Base-by-base conservation (phyloP, 2,113 vertebrate genomes). In the Albula goreensis region DNA sequence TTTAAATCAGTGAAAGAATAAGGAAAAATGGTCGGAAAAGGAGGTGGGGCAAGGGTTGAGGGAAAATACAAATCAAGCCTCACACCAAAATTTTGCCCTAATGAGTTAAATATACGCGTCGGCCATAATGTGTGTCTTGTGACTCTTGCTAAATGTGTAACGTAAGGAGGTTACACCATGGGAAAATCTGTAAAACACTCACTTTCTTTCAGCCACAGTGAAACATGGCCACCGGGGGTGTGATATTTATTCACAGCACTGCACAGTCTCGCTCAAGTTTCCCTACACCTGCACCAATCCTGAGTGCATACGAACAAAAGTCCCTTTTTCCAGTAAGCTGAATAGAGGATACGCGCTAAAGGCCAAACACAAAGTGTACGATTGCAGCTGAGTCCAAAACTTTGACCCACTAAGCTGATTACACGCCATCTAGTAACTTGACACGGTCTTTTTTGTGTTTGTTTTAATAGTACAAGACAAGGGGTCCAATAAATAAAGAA, bases 391-490 rank as follows among this genome's bases (percentile, higher is more conserved):
- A 74, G 70, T 22, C 70, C 70, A 74, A 31, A 74, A 31, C 70
- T 31, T 22, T 9, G 70, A 74, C 70, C 70, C 5, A 22, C 70
- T 74, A 74, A 74, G 70, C 70, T 74, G 70, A 74, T 74, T 74
- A 74, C 70, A 74, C 22, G 8, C 70, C 70, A 74, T 74, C n/a
- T 8, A 74, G 70, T 74, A 74, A 74, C 70, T 8, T 31, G 25
- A 74, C 9, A n/a, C 70, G 3, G 11, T 74, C 31, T 22, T 74
- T 74, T 74, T 74, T 74, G 70, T n/a, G 19, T 60, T 66, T 22
- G 60, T 66, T 66, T 66, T 66, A 66, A 66, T 74, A 15, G 70
- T 74, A 74, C 70, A 74, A 74, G 22, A 70, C 31, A 70, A 70
- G 70, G 70, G 70, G n/a, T n/a, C 70, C 22, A 11, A 25, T 31